Conservation (phyloP, 2,888 invertebrate species). For the Noctua janthina region DNA sequence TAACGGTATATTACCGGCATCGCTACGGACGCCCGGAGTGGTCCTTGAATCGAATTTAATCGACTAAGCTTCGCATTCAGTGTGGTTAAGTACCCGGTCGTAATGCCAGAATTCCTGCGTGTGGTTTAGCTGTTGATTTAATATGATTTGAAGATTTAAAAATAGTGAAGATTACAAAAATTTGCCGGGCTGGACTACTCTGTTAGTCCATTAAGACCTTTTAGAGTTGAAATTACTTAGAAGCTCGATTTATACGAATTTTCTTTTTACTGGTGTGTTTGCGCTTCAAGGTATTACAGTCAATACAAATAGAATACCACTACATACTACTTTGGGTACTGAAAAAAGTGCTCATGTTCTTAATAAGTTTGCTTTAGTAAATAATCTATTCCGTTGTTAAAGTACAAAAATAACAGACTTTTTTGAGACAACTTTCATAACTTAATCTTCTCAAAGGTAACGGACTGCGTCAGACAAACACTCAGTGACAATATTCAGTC, state of each 20-base stretch:
- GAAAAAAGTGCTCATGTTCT: neutral
- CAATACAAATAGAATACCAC: neutral
- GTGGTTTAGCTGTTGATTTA: slow-evolving; percentile 34
- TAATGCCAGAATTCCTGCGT: slow-evolving; percentile 44
- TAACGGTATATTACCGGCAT: slow-evolving; percentile 69
- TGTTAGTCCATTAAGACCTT: neutral
- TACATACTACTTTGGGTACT: neutral
- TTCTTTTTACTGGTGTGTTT: neutral
- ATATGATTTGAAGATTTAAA: slow-evolving; percentile 19
- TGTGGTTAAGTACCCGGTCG: slow-evolving; percentile 66
- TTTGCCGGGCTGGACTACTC: neutral
- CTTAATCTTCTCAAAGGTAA: slow-evolving; percentile 12
- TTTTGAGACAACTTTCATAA: neutral
- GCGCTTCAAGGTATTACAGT: neutral
- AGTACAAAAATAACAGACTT: neutral
- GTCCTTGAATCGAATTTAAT: slow-evolving; percentile 72
- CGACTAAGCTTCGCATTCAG: slow-evolving; percentile 70
- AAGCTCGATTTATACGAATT: neutral
- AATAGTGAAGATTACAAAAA: neutral
- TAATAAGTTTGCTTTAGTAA: neutral
- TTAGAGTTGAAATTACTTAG: neutral
- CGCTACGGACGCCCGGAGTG: slow-evolving; percentile 65
- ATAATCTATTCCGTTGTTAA: neutral
- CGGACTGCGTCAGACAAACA: slow-evolving; percentile 20
- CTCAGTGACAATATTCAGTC: slow-evolving; percentile 24